phyloP scores from a whole-genome alignment of 23 tunicate genomes.

The Botrylloides violaceus region DNA sequence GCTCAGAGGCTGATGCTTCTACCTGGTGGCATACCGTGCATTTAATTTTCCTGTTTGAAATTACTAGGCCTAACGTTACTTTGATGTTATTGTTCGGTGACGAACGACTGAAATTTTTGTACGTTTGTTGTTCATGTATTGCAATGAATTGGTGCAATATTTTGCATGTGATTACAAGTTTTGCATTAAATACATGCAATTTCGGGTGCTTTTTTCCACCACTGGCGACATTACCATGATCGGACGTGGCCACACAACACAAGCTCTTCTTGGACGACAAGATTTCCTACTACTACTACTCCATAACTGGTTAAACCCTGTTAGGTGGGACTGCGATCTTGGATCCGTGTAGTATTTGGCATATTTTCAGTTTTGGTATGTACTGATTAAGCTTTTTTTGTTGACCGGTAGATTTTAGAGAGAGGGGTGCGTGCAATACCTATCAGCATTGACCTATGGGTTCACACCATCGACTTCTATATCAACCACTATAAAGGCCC shows the following conservation, averaged over 20 bases:
- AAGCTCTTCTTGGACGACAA: background rate
- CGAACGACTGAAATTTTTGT: background rate
- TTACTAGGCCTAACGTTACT: background rate
- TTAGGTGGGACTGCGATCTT: background rate
- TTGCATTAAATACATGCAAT: background rate
- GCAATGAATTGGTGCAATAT: background rate
- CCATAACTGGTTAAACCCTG: background rate
- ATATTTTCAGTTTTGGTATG: background rate
- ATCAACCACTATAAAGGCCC: slow-evolving; percentile 77
- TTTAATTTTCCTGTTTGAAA: background rate
- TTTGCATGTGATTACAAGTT: background rate
- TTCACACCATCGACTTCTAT: slow-evolving; percentile 82
- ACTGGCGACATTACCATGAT: too few relatives aligned
- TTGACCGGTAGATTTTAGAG: slow-evolving; percentile 42
- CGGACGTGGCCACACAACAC: too few relatives aligned
- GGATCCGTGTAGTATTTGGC: background rate
- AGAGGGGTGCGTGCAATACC: slow-evolving; percentile 90
- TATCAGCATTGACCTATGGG: slow-evolving; percentile 83
- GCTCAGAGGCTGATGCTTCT: slow-evolving; percentile 9
- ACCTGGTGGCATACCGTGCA: background rate
- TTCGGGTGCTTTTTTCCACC: background rate
- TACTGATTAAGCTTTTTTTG: background rate
- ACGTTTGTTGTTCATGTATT: background rate
- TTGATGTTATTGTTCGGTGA: background rate
- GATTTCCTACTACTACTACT: too few relatives aligned